Evolutionary conservation across 2,888 invertebrate species (phyloP).

Genomic region (Tipula unca): DNA sequence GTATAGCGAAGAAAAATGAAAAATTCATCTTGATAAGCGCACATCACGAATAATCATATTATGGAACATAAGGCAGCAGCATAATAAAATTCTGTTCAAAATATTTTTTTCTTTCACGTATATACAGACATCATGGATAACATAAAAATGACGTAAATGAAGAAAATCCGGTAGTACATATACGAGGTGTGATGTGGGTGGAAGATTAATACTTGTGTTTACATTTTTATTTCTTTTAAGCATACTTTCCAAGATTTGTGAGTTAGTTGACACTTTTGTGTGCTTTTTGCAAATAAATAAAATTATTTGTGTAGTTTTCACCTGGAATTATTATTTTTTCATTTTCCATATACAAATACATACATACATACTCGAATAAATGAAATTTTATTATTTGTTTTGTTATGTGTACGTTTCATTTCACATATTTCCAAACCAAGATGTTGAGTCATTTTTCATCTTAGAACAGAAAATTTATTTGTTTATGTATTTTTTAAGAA

Average conservation of each 20-base stretch:
- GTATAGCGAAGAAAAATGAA: background rate
- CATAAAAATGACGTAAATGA: background rate
- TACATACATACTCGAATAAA: background rate
- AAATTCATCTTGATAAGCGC: background rate
- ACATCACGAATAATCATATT: background rate
- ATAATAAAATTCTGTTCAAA: background rate
- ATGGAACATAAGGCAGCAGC: background rate
- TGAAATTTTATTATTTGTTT: slow-evolving; percentile 14
- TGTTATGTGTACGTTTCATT: background rate
- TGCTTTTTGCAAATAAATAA: background rate
- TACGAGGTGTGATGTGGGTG: background rate
- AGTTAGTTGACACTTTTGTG: slow-evolving; percentile 4
- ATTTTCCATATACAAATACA: background rate
- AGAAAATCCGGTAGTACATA: background rate
- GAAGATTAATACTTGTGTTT: background rate
- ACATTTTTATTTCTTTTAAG: background rate
- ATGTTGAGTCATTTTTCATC: background rate
- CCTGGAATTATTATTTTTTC: background rate
- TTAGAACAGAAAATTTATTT: background rate
- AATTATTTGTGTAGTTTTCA: slow-evolving; percentile 2
- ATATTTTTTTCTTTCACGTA: background rate
- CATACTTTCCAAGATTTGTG: background rate
- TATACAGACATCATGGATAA: background rate
- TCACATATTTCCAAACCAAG: background rate
- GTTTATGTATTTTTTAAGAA: background rate